These are phyloP conservation scores for Pluvianellus socialis DNA, from an alignment of 2,113 vertebrate genomes.

Conservation along the genomic window DNA sequence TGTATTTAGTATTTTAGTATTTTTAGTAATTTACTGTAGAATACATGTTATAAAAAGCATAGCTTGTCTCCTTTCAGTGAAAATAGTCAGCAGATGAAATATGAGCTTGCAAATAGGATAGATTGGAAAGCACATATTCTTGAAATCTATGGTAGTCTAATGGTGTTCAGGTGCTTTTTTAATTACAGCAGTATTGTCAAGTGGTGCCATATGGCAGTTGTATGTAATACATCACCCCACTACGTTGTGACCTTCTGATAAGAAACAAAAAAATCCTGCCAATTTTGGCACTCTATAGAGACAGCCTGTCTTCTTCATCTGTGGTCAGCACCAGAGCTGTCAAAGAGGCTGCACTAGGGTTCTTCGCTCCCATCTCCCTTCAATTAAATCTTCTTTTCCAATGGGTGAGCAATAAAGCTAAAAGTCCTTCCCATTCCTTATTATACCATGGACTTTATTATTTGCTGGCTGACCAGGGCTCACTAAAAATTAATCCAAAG, in stretches of 20 bases:
- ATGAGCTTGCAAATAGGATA: neutral
- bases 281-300: neutral
- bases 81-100: neutral
- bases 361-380: neutral
- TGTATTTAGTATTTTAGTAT: neutral
- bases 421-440: neutral
- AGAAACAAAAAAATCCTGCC: constrained; percentile 41
- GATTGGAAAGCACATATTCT: neutral
- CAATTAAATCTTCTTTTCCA: neutral
- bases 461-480: neutral
- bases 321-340: neutral
- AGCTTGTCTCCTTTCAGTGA: neutral
- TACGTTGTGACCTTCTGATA: constrained; percentile 26
- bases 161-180: neutral
- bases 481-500: neutral
- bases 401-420: neutral
- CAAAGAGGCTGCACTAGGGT: neutral
- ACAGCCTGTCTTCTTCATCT: neutral
- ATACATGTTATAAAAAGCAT: neutral
- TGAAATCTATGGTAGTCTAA: neutral
- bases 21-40: neutral
- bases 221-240: constrained; percentile 4
- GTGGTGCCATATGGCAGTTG: constrained; percentile 53
- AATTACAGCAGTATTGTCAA: constrained; percentile 5
- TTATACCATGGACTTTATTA: neutral